A percentile compares a stretch with the other conserved stretches of the same genome.
Conservation (phyloP, 2,888 invertebrate genomes). For the Acanthoscelides obtectus region DNA sequence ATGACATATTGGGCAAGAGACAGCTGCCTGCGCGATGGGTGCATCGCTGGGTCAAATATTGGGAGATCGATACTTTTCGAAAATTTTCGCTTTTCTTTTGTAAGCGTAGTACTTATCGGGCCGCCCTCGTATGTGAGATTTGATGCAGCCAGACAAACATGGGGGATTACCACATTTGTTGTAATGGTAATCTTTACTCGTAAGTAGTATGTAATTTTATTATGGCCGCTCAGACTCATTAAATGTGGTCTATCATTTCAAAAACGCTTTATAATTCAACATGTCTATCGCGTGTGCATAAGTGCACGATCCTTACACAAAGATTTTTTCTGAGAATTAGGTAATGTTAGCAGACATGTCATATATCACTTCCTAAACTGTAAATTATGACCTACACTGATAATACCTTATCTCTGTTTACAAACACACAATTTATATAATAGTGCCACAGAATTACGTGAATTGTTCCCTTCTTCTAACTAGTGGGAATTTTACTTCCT, state of each 20-base stretch:
- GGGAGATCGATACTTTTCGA: too few species aligned
- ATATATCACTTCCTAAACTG: background rate
- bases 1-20: too few species aligned
- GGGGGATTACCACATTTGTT: too few species aligned
- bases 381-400: background rate
- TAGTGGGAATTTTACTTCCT: background rate
- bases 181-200: too few species aligned
- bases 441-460: background rate
- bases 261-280: background rate
- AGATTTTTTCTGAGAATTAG: background rate
- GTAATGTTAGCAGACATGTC: background rate
- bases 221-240: too few species aligned
- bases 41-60: too few species aligned
- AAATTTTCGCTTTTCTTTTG: too few species aligned
- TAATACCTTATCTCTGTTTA: background rate
- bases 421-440: background rate
- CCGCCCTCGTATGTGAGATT: too few species aligned
- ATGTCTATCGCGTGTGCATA: background rate
- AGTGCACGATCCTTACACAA: background rate
- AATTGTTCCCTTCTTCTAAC: background rate
- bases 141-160: too few species aligned
- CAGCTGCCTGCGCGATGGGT: too few species aligned
- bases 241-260: background rate
- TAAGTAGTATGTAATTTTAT: too few species aligned
- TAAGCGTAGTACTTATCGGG: too few species aligned